Conservation (phyloP, 2,888 invertebrate genomes). For the Orchestes rusci region DNA sequence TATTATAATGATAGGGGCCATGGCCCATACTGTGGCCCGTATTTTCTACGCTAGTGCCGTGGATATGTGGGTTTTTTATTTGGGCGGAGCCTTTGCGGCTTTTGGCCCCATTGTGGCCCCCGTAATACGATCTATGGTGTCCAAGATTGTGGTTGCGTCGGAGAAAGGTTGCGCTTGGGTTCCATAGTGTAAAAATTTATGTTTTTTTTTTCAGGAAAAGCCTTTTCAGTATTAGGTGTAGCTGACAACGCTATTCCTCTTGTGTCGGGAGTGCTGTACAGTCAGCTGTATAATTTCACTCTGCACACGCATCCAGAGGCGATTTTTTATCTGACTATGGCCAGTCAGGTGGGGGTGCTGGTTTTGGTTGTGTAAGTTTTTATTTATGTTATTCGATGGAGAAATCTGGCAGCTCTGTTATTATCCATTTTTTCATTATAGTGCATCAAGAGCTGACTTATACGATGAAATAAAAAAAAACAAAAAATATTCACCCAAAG, state of each 20-base stretch:
- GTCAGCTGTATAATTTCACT: slow-evolving; percentile 65
- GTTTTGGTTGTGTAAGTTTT: slow-evolving; percentile 61
- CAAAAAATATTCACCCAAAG: too few relatives aligned
- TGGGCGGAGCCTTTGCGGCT: slow-evolving; percentile 65
- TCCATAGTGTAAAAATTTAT: background rate
- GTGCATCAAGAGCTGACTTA: too few relatives aligned
- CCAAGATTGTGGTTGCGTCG: slow-evolving; percentile 62
- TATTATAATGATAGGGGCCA: slow-evolving; percentile 66
- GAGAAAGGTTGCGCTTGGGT: slow-evolving; percentile 77
- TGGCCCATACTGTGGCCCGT: slow-evolving; percentile 62
- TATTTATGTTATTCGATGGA: too few relatives aligned
- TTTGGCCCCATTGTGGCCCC: slow-evolving; percentile 73
- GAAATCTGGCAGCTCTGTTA: background rate
- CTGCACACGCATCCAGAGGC: slow-evolving; percentile 52
- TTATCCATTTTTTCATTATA: background rate
- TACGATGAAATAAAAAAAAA: too few relatives aligned
- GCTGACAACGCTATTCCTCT: slow-evolving; percentile 76
- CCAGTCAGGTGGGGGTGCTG: slow-evolving; percentile 61
- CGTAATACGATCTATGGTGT: slow-evolving; percentile 72
- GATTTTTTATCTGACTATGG: slow-evolving; percentile 66
- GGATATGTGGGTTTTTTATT: slow-evolving; percentile 53
- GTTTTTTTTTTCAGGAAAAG: slow-evolving; percentile 51
- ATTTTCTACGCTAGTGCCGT: slow-evolving; percentile 59
- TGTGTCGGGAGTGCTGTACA: slow-evolving; percentile 65
- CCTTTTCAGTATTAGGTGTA: slow-evolving; percentile 69